These are phyloP conservation scores for Montipora capricornis DNA, from an alignment of 64 coral and sea anemone species.

Conservation along the genomic window DNA sequence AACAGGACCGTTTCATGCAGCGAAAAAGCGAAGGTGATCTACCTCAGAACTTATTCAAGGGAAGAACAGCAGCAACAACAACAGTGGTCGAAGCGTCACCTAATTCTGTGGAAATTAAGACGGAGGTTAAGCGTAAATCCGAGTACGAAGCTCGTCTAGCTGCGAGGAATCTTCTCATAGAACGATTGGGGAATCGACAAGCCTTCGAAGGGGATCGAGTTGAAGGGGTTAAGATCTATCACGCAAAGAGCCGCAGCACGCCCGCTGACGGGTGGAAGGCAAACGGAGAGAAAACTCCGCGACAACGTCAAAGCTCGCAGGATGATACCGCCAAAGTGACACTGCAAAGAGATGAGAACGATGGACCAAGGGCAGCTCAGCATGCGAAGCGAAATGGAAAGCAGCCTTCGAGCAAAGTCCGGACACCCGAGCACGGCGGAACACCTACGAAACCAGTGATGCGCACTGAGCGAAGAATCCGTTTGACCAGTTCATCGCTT, in stretches of 20 bases:
- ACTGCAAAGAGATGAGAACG: not conserved
- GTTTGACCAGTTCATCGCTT: slow-evolving; percentile 52
- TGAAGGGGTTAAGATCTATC: slow-evolving; percentile 84
- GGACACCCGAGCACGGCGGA: slow-evolving; percentile 43
- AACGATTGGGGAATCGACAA: slow-evolving; percentile 81
- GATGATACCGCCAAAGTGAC: not conserved
- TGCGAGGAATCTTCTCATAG: slow-evolving; percentile 80
- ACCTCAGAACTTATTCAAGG: slow-evolving; percentile 6
- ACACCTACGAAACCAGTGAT: slow-evolving; percentile 75
- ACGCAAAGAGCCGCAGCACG: slow-evolving; percentile 87
- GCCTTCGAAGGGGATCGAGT: slow-evolving; percentile 38
- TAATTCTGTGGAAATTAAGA: slow-evolving; percentile 21
- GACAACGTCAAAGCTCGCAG: not conserved
- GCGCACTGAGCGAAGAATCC: slow-evolving; percentile 88
- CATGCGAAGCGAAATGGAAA: slow-evolving; percentile 5
- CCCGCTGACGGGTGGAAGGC: slow-evolving; percentile 44
- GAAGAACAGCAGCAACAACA: not conserved
- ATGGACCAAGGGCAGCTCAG: slow-evolving; percentile 2
- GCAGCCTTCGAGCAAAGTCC: not conserved
- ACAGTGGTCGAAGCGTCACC: slow-evolving; percentile 50
- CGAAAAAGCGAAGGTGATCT: slow-evolving; percentile 50
- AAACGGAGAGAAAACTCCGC: slow-evolving; percentile 9
- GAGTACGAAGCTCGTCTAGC: slow-evolving; percentile 76
- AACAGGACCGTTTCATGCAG: not conserved
- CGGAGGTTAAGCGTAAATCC: slow-evolving; percentile 41